These are phyloP conservation scores for Brachyhypopomus gauderio DNA, from an alignment of 2,113 vertebrate genomes.

Conservation along the genomic window DNA sequence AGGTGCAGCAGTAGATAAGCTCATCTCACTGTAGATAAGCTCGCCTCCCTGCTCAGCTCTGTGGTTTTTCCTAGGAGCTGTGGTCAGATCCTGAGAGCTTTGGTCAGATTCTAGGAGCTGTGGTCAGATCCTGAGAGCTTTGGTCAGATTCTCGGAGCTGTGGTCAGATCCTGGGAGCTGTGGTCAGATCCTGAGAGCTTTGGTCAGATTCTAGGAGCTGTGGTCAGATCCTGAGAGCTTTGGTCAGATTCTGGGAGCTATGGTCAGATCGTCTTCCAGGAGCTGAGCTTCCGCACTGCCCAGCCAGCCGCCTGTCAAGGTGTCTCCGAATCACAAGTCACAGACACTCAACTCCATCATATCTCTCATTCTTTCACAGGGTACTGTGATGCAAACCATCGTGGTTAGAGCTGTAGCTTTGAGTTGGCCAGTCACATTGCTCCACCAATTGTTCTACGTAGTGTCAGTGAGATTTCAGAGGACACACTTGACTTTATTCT, in stretches of 20 bases:
- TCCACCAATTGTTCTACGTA: constrained; percentile 15
- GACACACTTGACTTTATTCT: background rate
- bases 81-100: no score
- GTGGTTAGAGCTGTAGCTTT: constrained; percentile 27
- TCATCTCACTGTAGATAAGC: no score
- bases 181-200: no score
- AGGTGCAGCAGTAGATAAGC: background rate
- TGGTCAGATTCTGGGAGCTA: background rate
- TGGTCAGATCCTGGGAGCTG: background rate
- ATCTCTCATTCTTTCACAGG: background rate
- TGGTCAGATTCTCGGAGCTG: background rate
- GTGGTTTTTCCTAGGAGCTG: background rate
- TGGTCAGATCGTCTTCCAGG: background rate
- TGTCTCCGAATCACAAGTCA: background rate
- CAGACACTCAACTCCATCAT: background rate
- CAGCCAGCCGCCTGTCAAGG: background rate
- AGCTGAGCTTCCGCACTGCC: background rate
- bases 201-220: no score
- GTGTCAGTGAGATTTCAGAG: constrained; percentile 18
- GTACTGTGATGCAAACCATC: background rate
- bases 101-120: no score
- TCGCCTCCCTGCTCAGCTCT: background rate
- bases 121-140: background rate
- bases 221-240: no score
- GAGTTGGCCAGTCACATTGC: background rate